phyloP scores from a whole-genome alignment of 2,113 vertebrate species.

The Microcebus lehilahytsara region DNA sequence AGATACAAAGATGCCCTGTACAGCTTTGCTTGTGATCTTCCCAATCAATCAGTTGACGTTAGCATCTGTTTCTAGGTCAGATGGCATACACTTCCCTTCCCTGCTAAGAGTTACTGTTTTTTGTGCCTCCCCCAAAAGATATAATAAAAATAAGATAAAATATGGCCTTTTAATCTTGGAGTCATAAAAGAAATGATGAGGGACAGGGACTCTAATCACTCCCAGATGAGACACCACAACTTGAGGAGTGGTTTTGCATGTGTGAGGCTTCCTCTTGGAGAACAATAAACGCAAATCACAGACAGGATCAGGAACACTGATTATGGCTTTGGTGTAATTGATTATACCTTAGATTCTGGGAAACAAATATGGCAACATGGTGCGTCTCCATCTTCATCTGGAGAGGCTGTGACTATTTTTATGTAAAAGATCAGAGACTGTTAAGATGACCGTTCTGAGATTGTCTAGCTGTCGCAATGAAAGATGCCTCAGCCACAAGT shows the following conservation, averaged over 20 bases:
- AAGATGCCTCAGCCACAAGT: background rate
- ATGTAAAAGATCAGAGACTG: background rate
- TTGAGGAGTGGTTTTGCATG: background rate
- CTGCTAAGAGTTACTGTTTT: background rate
- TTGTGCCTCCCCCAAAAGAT: background rate
- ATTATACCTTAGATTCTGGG: background rate
- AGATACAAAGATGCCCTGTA: background rate
- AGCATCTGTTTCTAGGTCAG: conserved; percentile 44
- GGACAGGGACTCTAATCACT: background rate
- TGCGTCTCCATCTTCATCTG: background rate
- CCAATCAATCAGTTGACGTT: background rate
- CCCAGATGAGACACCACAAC: background rate
- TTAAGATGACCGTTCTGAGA: background rate
- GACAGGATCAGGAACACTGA: background rate
- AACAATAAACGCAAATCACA: background rate
- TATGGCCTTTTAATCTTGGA: conserved; percentile 33
- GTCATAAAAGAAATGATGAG: conserved; percentile 31
- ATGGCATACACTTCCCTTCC: background rate
- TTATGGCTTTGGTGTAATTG: background rate
- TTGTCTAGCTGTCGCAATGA: background rate
- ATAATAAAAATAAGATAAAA: conserved; percentile 8
- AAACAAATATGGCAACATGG: background rate
- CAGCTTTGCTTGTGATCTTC: background rate
- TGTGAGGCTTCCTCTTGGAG: background rate
- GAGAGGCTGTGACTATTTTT: background rate